Conservation (phyloP, 1,140 invertebrate genomes). For the Drosophila obscura region DNA sequence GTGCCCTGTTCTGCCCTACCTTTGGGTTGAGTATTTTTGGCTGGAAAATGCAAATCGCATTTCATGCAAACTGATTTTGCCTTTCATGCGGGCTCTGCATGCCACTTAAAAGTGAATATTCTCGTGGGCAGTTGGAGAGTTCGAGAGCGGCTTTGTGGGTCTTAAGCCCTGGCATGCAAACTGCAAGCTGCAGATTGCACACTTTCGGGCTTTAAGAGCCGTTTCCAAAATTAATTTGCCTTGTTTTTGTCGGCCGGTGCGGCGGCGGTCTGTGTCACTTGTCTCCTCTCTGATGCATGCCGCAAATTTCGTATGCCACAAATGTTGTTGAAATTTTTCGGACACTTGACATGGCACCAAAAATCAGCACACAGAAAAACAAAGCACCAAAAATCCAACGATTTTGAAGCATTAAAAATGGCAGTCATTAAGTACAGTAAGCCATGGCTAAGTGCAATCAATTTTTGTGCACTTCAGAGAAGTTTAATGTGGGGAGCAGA, state of each 20-base stretch:
- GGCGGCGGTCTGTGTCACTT: background rate
- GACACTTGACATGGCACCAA: conserved; percentile 7
- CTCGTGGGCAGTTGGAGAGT: too few species aligned
- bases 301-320: conserved; percentile 25
- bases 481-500: too few species aligned
- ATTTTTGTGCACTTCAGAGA: too few species aligned
- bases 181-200: too few species aligned
- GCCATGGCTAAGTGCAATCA: too few species aligned
- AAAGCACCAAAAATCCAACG: background rate
- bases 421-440: too few species aligned
- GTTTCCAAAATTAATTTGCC: conserved; percentile 16
- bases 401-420: too few species aligned
- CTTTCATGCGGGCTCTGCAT: conserved; percentile 9
- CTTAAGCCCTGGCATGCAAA: conserved; percentile 1
- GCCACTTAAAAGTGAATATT: background rate
- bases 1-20: too few species aligned
- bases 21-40: too few species aligned
- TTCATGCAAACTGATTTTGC: conserved; percentile 45
- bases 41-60: conserved; percentile 42
- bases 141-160: conserved; percentile 1
- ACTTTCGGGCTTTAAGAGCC: background rate
- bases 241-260: background rate
- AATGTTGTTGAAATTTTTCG: conserved; percentile 2
- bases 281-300: conserved; percentile 20
- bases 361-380: background rate